These are phyloP conservation scores for Alexandromys oeconomus DNA, from an alignment of 2,797 vertebrate genomes.

Conservation along the genomic window DNA sequence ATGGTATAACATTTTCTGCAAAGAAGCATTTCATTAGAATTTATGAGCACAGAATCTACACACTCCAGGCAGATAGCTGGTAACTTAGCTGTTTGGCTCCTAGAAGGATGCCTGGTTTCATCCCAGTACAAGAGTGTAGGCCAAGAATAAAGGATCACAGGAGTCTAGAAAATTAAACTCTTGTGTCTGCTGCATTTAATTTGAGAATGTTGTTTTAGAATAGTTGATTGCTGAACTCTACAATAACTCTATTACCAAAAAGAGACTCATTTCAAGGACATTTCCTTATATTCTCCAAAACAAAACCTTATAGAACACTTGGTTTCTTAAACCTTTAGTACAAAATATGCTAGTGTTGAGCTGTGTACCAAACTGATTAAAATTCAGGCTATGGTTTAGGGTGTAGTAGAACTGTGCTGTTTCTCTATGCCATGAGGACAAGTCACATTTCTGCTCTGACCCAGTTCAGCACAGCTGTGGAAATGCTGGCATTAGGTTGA, in stretches of 20 bases:
- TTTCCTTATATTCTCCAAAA: background rate
- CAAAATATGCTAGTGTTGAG: background rate
- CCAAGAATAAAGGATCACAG: background rate
- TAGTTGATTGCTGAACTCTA: constrained; percentile 4
- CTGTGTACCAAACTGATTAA: background rate
- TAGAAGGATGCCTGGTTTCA: background rate
- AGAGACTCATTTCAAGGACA: background rate
- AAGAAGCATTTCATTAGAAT: background rate
- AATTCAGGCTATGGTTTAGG: background rate
- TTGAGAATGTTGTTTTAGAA: background rate
- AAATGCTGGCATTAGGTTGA: background rate
- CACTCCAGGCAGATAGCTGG: background rate
- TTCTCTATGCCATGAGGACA: background rate
- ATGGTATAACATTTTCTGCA: background rate
- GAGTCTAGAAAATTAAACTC: background rate
- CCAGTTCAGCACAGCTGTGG: background rate
- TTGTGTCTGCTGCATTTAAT: background rate
- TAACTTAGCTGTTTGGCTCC: background rate
- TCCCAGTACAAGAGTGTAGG: background rate
- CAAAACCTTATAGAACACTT: background rate
- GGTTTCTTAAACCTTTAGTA: background rate
- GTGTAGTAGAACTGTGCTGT: background rate
- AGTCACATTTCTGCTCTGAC: background rate
- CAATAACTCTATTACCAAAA: background rate
- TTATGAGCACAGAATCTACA: constrained; percentile 14